These are phyloP conservation scores for Otis tarda DNA, from an alignment of 2,113 vertebrate genomes.

Conservation along the genomic window DNA sequence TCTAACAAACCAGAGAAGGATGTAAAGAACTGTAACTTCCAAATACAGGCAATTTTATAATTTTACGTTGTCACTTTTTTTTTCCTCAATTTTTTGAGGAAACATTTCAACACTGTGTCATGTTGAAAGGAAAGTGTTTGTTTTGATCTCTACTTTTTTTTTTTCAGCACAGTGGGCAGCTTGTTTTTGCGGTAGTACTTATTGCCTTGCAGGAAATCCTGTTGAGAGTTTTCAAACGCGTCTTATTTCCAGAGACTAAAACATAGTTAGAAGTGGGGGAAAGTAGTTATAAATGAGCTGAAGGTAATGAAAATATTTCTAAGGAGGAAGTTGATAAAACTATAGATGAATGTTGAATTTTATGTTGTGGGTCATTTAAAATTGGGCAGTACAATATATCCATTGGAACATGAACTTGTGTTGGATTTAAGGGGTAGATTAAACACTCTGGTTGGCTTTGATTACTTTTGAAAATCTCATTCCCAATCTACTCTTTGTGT, in stretches of 20 bases:
- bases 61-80: neutral
- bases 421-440: neutral
- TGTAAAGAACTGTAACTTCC: slow-evolving; percentile 76
- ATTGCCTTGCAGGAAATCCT: neutral
- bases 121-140: slow-evolving; percentile 4
- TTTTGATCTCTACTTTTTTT: neutral
- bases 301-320: neutral
- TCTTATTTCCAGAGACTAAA: neutral
- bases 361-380: neutral
- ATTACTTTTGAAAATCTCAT: no score
- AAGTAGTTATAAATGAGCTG: neutral
- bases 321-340: neutral
- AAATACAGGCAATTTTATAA: slow-evolving; percentile 79
- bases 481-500: neutral
- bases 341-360: neutral
- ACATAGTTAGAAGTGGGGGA: neutral
- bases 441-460: neutral
- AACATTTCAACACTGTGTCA: neutral
- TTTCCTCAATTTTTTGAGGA: neutral
- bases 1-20: slow-evolving; percentile 68
- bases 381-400: neutral
- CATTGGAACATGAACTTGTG: neutral
- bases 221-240: neutral
- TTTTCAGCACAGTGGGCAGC: neutral
- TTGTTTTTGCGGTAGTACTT: neutral